Evolutionary conservation across 2,113 vertebrate species (phyloP).

Genomic region (Vulpes lagopus): DNA sequence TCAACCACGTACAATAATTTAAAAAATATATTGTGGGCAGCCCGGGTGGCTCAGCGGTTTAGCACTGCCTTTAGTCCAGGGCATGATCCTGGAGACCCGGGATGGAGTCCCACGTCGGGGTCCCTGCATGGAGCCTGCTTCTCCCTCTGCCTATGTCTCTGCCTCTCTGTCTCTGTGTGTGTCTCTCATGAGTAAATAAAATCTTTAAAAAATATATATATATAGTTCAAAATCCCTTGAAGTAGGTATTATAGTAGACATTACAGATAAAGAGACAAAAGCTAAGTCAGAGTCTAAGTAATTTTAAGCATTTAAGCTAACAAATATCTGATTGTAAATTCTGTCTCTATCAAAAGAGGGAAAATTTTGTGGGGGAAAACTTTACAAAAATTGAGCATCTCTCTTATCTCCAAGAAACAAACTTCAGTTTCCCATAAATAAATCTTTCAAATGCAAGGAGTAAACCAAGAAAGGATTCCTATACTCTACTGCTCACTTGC

Average conservation of each 20-base stretch:
- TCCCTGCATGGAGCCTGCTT: too few species aligned
- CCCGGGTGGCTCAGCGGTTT: too few species aligned
- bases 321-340: background rate
- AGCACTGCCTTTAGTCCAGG: too few species aligned
- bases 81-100: too few species aligned
- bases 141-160: too few species aligned
- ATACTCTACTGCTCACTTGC: background rate
- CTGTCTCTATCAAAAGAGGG: background rate
- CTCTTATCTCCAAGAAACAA: background rate
- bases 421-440: background rate
- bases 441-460: conserved; percentile 29
- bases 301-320: conserved; percentile 29
- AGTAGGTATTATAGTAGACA: background rate
- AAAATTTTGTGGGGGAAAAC: background rate
- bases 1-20: background rate
- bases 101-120: too few species aligned
- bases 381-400: background rate
- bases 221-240: background rate
- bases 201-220: background rate
- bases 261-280: background rate
- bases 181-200: too few species aligned
- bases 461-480: conserved; percentile 26
- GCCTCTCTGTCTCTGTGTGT: too few species aligned
- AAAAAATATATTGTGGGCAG: background rate
- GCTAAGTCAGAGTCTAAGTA: background rate